A percentile compares a stretch with the other conserved stretches of the same genome.
phyloP scores from a whole-genome alignment of 2,797 vertebrate genomes.

The Anabacerthia variegaticeps region DNA sequence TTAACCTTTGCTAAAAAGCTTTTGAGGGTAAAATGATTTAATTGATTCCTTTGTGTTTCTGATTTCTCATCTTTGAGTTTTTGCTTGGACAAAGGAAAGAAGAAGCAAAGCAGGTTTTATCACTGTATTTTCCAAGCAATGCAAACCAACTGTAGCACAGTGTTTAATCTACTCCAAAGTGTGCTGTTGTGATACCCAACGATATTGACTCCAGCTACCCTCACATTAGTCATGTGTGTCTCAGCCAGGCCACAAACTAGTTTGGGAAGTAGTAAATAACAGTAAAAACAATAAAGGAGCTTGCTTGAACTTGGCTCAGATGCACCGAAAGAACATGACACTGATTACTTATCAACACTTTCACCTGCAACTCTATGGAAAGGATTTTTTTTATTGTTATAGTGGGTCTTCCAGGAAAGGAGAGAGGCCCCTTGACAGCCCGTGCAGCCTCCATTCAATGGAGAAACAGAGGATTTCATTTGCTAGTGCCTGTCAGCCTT shows the following conservation, averaged over 20 bases:
- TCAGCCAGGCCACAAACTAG: neutral
- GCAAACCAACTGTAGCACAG: neutral
- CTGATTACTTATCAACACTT: neutral
- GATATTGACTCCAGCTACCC: neutral
- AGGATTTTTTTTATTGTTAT: neutral
- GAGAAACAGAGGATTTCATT: neutral
- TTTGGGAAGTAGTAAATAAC: neutral
- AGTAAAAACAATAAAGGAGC: neutral
- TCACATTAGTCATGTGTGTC: neutral
- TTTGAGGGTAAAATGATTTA: neutral
- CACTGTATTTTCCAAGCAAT: neutral
- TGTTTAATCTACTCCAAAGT: neutral
- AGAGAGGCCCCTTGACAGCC: neutral
- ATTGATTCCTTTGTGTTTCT: neutral
- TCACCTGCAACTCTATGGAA: neutral
- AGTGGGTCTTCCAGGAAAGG: neutral
- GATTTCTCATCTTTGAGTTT: neutral
- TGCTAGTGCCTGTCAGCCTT: neutral
- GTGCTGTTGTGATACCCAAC: neutral
- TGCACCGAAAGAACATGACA: neutral
- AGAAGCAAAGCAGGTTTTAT: neutral
- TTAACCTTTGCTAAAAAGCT: neutral
- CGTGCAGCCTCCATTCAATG: accelerated
- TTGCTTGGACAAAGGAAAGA: neutral
- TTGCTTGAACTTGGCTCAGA: neutral